Conservation (phyloP, 2,113 vertebrate genomes). For the Syngnathus typhle region DNA sequence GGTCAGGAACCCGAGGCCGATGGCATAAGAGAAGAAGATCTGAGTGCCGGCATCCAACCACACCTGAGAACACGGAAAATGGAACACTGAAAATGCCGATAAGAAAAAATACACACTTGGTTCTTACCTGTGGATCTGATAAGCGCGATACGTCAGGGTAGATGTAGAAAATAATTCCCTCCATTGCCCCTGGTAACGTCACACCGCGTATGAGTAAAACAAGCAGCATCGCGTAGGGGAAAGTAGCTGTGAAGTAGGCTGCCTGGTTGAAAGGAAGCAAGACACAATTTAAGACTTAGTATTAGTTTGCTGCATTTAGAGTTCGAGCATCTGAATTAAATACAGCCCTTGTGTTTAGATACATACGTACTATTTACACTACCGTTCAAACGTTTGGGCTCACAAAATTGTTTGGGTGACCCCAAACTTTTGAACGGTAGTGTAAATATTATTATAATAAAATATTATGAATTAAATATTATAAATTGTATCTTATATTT, state of each 20-base stretch:
- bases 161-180: slow-evolving; percentile 54
- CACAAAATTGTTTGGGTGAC: too few relatives aligned
- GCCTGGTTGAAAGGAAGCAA: slow-evolving; percentile 23
- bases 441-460: too few relatives aligned
- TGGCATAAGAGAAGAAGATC: slow-evolving; percentile 88
- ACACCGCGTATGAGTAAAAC: slow-evolving; percentile 51
- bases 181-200: slow-evolving; percentile 45
- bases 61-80: slow-evolving; percentile 61
- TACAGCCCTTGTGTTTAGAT: too few relatives aligned
- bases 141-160: slow-evolving; percentile 53
- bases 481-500: too few relatives aligned
- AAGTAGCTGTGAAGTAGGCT: slow-evolving; percentile 55
- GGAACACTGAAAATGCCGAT: not conserved
- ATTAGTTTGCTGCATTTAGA: not conserved
- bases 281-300: not conserved
- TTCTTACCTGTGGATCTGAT: slow-evolving; percentile 50
- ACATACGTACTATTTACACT: too few relatives aligned
- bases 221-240: slow-evolving; percentile 44
- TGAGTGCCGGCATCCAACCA: slow-evolving; percentile 91
- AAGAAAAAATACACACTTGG: too few relatives aligned
- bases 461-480: too few relatives aligned
- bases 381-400: too few relatives aligned
- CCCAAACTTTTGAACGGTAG: too few relatives aligned
- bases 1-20: slow-evolving; percentile 81
- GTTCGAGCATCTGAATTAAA: too few relatives aligned